Evolutionary conservation across 2,888 invertebrate species (phyloP), one percentile per base, ranked within the genome.

Genomic region (Clanis bilineata): DNA sequence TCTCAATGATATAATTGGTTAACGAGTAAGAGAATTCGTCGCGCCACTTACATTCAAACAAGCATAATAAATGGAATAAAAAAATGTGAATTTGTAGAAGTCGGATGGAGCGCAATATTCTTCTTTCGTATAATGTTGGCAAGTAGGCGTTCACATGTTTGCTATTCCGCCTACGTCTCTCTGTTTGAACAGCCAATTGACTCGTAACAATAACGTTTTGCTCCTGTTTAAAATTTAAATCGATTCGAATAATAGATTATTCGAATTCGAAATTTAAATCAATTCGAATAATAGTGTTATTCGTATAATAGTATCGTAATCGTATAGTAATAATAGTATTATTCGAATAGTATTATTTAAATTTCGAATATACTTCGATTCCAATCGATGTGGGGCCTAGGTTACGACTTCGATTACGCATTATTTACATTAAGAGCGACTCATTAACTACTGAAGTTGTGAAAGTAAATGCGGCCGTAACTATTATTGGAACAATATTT

Each of bases 161-260:
- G 74, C 72, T 80, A 83, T 83, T 84, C 82, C 76, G 76, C 72
- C 70, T 79, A 71, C 79, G 78, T 78, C 67, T 71, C 69, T 67
- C 65, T 79, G 71, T 82, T 80, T 82, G 79, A 80, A 78, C 75
- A 77, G 72, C 69, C 80, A 82, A 83, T 83, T 79, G 81, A 79
- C 77, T 83, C 69, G 68, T 68, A 72, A 76, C 77, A 79, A 80
- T 82, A 82, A 74, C 74, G 75, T 77, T 80, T 79, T 76, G 76
- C 73, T 74, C 2, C 18, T 41, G 41, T 79, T 76, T 66, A 68
- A 70, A 69, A 36, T 41, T 32, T 70, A 43, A 7, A 28, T 71
- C 41, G 63, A 63, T 60, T 65, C 69, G 45, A 71, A 67, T 61
- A 62, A 64, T 68, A n/a, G n/a, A n/a, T n/a, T n/a, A n/a, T n/a